Base-by-base conservation (phyloP, 2,888 invertebrate genomes). In the Xiphydria camelus region DNA sequence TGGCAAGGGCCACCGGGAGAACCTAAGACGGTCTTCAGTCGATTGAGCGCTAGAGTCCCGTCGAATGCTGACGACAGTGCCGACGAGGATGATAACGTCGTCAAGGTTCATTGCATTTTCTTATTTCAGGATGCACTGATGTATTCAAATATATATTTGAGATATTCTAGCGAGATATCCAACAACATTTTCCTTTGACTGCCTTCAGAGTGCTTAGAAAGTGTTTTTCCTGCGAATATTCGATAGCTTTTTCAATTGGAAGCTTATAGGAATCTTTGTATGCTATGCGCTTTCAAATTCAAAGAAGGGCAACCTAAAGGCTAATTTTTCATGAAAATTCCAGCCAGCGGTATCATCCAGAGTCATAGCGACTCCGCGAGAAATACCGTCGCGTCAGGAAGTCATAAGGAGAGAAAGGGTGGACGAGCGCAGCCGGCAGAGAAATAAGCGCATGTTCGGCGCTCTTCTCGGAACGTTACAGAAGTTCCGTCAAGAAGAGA, bases 361-460 rank as follows among this genome's bases (percentile, higher is more conserved):
- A 45, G 89, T 94, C 34, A 88, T 90, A 53, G 82, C 84, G 33
- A 83, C 85, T 41, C 81, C 82, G 14, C 83, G 89, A 55, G 94
- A 94, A 73, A 76, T 89, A 35, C 93, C 94, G n/a, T 90, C 92
- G 12, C 79, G 91, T 20, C 86, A 89, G 70, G 89, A 89, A 70
- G 88, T 88, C 20, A 80, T 75, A 87, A 55, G 87, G 87, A 49
- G 93, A 88, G 34, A 94, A 91, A 75, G 89, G 86, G 83, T 83
- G 5, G 94, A 95, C 73, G 89, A 88, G 55, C 86, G 88, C 65
- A 91, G 87, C 12, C 80, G 85, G 48, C 88, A 83, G 17, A 81
- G 97, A 55, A 98, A 98, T 77, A 83, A 90, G 52, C 83, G 98
- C 45, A 97, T 99, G 88, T 97, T 99, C 79, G 96, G 97, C 5